Conservation (phyloP, 2,113 vertebrate species). For the Entelurus aequoreus region DNA sequence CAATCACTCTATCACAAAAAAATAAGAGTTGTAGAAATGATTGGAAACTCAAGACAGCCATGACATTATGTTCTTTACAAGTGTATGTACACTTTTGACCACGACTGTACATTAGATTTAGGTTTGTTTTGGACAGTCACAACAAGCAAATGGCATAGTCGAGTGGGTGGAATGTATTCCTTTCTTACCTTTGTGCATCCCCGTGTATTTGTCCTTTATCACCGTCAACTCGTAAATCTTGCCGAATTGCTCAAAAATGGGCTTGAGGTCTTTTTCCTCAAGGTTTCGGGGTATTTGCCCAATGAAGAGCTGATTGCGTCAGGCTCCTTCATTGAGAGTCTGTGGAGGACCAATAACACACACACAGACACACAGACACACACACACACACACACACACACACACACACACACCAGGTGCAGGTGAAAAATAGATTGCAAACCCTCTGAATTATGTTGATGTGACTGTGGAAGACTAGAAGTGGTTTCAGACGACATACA, state of each 20-base stretch:
- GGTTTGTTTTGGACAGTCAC: no score
- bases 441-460: no score
- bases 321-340: conserved; percentile 97
- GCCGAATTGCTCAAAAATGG: conserved; percentile 98
- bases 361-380: conserved; percentile 26
- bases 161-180: not conserved
- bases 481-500: no score
- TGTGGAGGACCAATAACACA: conserved; percentile 40
- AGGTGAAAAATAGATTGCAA: conserved; percentile 43
- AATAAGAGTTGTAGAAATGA: no score
- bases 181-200: conserved; percentile 96
- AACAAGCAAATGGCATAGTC: no score
- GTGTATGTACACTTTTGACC: no score
- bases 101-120: no score
- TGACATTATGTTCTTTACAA: no score
- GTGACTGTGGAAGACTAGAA: no score
- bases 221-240: conserved; percentile 99
- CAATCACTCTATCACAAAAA: no score
- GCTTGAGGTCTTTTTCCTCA: conserved; percentile 99
- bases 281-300: conserved; percentile 99
- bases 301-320: conserved; percentile 99
- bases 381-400: conserved; percentile 29
- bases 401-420: conserved; percentile 38
- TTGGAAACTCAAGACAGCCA: no score
- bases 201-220: conserved; percentile 99